A percentile compares a stretch with the other conserved stretches of the same genome.
These are phyloP conservation scores for Carlito syrichta DNA, from an alignment of 2,113 vertebrate genomes.

Conservation along the genomic window DNA sequence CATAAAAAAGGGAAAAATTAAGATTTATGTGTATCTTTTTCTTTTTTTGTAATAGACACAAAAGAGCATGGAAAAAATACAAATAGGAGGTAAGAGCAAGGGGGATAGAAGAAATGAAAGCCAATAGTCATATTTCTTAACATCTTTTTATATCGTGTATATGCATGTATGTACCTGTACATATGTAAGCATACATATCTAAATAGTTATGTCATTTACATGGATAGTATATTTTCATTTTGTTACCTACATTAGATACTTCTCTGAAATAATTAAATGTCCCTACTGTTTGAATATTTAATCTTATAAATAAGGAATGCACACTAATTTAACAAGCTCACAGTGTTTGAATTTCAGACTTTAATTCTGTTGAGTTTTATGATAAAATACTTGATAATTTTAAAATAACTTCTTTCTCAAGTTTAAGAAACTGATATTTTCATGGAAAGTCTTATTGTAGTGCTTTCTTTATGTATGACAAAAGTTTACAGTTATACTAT, in stretches of 20 bases:
- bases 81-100: neutral
- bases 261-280: neutral
- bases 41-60: neutral
- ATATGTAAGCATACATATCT: neutral
- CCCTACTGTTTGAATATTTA: neutral
- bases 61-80: neutral
- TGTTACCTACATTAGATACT: neutral
- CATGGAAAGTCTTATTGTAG: neutral
- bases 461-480: neutral
- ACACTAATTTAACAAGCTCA: neutral
- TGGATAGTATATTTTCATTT: neutral
- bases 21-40: neutral
- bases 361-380: neutral
- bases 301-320: neutral
- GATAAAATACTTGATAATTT: neutral
- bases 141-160: too few species aligned
- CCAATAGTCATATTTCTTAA: neutral
- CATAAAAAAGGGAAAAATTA: neutral
- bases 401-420: neutral
- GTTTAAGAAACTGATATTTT: neutral
- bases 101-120: neutral
- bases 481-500: neutral
- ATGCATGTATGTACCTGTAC: rapidly evolving
- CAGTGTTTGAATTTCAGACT: neutral
- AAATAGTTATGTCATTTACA: neutral